These are phyloP conservation scores for Microctonus hyperodae DNA, from an alignment of 2,888 invertebrate genomes.

Conservation along the genomic window DNA sequence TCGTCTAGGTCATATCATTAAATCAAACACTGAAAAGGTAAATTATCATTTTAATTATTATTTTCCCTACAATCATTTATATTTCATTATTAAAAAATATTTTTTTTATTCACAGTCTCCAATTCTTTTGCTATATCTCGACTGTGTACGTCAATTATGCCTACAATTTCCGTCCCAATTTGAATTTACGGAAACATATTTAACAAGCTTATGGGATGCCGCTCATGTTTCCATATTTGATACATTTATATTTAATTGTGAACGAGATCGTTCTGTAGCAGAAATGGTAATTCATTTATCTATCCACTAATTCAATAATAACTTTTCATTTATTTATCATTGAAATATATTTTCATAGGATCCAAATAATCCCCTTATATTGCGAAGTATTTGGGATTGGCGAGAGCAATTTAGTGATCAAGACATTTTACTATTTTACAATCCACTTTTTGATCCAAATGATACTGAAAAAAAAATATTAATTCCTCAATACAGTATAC, in stretches of 20 bases:
- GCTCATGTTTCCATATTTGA: slow-evolving; percentile 88
- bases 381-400: slow-evolving; percentile 91
- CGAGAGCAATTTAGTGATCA: slow-evolving; percentile 83
- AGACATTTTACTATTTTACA: slow-evolving; percentile 83
- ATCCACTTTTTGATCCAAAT: slow-evolving; percentile 74
- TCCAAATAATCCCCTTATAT: slow-evolving; percentile 65
- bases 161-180: slow-evolving; percentile 89
- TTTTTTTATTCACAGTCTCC: slow-evolving; percentile 71
- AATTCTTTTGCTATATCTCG: slow-evolving; percentile 88
- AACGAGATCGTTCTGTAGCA: slow-evolving; percentile 77
- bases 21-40: slow-evolving; percentile 67
- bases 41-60: not conserved
- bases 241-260: slow-evolving; percentile 91
- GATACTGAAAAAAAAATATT: slow-evolving; percentile 46
- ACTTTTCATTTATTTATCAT: slow-evolving; percentile 81
- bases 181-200: slow-evolving; percentile 91
- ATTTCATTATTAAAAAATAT: slow-evolving; percentile 10
- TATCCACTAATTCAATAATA: slow-evolving; percentile 84
- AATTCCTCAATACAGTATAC: slow-evolving; percentile 66
- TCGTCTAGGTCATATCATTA: slow-evolving; percentile 74
- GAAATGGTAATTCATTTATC: slow-evolving; percentile 69
- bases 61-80: not conserved
- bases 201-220: slow-evolving; percentile 92
- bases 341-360: slow-evolving; percentile 65
- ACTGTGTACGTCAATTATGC: slow-evolving; percentile 91